A percentile compares a stretch with the other conserved stretches of the same genome.
phyloP scores from a whole-genome alignment of 2,888 invertebrate genomes.

The Clusia tigrina region DNA sequence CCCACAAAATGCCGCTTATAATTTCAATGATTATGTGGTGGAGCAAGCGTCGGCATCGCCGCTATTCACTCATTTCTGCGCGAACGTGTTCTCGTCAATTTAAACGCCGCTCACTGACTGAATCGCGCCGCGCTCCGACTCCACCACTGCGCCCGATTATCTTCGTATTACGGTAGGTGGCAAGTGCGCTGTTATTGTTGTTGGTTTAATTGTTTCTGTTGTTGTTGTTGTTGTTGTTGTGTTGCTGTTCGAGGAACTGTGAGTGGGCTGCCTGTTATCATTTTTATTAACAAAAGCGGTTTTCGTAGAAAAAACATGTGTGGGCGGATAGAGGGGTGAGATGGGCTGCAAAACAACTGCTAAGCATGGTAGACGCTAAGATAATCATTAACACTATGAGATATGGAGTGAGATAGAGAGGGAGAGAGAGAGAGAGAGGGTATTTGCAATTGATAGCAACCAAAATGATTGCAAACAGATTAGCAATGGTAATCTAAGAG shows the following conservation, averaged over 20 bases:
- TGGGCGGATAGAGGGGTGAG: too few species aligned
- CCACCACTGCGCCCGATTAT: background rate
- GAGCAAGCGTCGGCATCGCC: too few species aligned
- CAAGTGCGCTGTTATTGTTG: conserved; percentile 5
- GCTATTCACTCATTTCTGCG: background rate
- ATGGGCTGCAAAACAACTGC: background rate
- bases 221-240: background rate
- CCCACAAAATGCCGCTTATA: too few species aligned
- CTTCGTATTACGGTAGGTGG: background rate
- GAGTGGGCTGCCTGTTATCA: conserved; percentile 3
- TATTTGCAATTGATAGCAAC: background rate
- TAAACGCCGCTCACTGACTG: conserved; percentile 11
- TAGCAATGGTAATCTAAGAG: too few species aligned
- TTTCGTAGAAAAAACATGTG: background rate
- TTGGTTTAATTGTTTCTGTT: background rate
- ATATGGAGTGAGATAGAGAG: background rate
- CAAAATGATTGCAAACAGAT: background rate
- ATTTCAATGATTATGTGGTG: too few species aligned
- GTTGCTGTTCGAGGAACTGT: background rate
- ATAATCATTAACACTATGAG: background rate
- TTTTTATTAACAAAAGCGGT: conserved; percentile 2
- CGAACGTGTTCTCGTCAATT: conserved; percentile 1
- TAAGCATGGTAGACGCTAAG: too few species aligned
- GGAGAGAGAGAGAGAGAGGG: background rate
- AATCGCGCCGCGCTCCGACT: conserved; percentile 25